Conservation (phyloP, 1,140 invertebrate species). For the Elymnias hypermnestra region DNA sequence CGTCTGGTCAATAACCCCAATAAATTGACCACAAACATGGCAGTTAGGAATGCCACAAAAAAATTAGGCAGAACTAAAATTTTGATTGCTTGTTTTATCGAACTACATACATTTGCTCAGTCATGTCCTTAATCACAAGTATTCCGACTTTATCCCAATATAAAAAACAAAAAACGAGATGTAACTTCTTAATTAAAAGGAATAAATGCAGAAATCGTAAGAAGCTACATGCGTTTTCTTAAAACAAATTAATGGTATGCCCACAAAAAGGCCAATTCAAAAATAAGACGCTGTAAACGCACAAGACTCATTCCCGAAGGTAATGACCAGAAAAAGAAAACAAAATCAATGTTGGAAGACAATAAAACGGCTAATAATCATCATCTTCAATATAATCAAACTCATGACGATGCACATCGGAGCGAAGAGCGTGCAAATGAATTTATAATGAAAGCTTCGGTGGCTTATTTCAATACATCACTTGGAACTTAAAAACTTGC, state of each 20-base stretch:
- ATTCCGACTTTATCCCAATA: not conserved
- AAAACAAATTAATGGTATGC: slow-evolving; percentile 11
- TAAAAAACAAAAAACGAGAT: not conserved
- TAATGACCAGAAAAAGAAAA: slow-evolving; percentile 52
- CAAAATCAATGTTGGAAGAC: slow-evolving; percentile 58
- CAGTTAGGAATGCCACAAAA: not conserved
- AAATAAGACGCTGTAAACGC: slow-evolving; percentile 15
- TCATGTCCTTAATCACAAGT: not conserved
- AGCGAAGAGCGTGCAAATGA: slow-evolving; percentile 57
- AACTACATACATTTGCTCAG: not conserved
- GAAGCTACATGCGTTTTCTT: not conserved
- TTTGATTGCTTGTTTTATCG: not conserved
- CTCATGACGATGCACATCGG: slow-evolving; percentile 56
- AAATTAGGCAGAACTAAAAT: not conserved
- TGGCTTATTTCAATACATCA: slow-evolving; percentile 15
- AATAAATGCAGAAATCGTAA: not conserved
- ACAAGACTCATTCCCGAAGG: slow-evolving; percentile 25
- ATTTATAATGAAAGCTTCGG: slow-evolving; percentile 59
- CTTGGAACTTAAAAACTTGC: slow-evolving; percentile 1
- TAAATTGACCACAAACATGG: too few species aligned
- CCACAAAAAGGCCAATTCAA: slow-evolving; percentile 13
- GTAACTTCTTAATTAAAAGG: slow-evolving; percentile 2
- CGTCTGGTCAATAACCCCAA: too few species aligned
- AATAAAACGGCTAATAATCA: slow-evolving; percentile 63
- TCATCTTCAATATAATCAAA: slow-evolving; percentile 59